Evolutionary conservation across 1,140 invertebrate species (phyloP), one percentile per base, ranked within the genome.

Genomic region (Melitaea cinxia): DNA sequence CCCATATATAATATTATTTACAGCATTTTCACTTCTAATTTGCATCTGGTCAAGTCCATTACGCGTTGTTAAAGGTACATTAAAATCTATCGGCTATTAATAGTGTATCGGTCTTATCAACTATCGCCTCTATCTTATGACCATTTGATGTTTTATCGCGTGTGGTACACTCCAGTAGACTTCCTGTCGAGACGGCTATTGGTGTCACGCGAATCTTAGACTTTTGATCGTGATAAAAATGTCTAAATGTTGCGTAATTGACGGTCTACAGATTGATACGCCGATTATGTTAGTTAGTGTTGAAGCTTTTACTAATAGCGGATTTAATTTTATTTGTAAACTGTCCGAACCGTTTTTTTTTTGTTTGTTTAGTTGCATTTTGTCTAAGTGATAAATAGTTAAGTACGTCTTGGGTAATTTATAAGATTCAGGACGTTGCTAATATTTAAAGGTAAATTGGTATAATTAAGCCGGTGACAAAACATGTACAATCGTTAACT

Each of bases 1-100:
- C 61, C 33, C 53, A 56, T 64, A 42, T 49, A 49, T 64, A 64
- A 64, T 26, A 26, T 37, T 56, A 56, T 64, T 64, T 64, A 56
- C 35, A 47, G 53, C 53, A 19, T 19, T 64, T 64, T 64, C 61
- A 64, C 61, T 64, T 49, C 15, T 47, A 49, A 64, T 64, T 64
- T 64, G 61, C 61, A 56, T 64, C n/a, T 37, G 28, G 42, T 64
- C 53, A 55, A 28, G 52, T 56, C 19, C 42, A 56, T 64, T 64
- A 64, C 39, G 23, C 23, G 45, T 14, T 33, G 21, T n/a, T 60
- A 42, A 23, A 28, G 12, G 23, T 17, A 47, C 26, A 42, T 62
- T 54, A 57, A 57, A 57, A 54, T 62, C 19, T 62, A 55, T 55
- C 35, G 42, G 21, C 37, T 53, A 50, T 60, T 60, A 60, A 50